A percentile compares a stretch with the other conserved stretches of the same genome.
Evolutionary conservation across 2,888 invertebrate genomes (phyloP).

Genomic region (Diarsia brunnea): DNA sequence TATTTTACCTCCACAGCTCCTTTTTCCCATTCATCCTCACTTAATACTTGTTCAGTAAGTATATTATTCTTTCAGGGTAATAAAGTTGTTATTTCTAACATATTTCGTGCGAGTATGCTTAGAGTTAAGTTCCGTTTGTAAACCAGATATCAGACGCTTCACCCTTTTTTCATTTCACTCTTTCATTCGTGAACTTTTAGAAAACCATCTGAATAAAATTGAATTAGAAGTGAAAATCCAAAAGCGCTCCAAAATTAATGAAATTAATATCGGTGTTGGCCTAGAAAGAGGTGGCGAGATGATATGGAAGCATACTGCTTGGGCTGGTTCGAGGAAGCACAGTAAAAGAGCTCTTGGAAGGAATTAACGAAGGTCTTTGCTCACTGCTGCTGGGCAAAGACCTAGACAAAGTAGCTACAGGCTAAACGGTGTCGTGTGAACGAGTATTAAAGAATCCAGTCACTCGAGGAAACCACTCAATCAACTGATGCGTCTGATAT

Average conservation of each 20-base stretch:
- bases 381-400: no score
- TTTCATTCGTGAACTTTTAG: background rate
- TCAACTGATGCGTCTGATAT: background rate
- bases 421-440: background rate
- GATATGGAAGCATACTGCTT: no score
- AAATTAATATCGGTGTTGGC: background rate
- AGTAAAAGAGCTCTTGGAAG: no score
- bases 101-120: slow-evolving; percentile 34
- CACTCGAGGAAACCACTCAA: background rate
- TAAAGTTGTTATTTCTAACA: slow-evolving; percentile 43
- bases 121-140: slow-evolving; percentile 2
- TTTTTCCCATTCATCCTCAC: slow-evolving; percentile 6
- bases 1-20: background rate
- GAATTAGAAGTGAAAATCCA: background rate
- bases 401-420: no score
- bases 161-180: background rate
- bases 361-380: no score
- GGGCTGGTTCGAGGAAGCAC: no score
- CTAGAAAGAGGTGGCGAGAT: no score
- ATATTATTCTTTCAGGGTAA: slow-evolving; percentile 32
- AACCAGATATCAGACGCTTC: background rate
- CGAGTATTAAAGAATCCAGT: background rate
- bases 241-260: background rate
- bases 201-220: background rate
- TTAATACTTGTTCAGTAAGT: slow-evolving; percentile 35